Conservation (phyloP, 2,888 invertebrate species). For the Agrochola lota region DNA sequence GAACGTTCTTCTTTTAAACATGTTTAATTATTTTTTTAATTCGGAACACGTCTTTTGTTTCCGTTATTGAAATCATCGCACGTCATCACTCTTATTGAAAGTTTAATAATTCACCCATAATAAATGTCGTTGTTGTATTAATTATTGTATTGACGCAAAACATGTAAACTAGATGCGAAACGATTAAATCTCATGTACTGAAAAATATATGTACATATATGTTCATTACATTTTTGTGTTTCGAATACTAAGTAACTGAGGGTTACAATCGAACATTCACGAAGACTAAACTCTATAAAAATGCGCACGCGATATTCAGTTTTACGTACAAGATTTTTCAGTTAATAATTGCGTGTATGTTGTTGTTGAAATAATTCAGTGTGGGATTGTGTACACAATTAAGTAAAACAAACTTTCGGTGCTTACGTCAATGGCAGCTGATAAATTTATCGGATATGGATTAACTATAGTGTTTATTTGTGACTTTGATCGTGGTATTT, state of each 20-base stretch:
- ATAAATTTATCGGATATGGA: constrained; percentile 29
- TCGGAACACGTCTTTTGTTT: background rate
- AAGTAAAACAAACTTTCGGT: constrained; percentile 17
- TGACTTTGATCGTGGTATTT: background rate
- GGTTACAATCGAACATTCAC: constrained; percentile 12
- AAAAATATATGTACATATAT: constrained; percentile 21
- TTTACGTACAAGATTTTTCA: background rate
- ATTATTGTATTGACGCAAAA: constrained; percentile 57
- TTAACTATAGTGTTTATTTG: constrained; percentile 5
- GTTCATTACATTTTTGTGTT: constrained; percentile 20
- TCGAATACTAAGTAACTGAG: constrained; percentile 35
- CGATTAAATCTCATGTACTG: constrained; percentile 11
- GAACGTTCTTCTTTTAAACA: background rate
- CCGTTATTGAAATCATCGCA: background rate
- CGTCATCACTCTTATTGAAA: constrained; percentile 49
- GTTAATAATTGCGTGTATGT: constrained; percentile 8
- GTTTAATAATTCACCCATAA: constrained; percentile 27
- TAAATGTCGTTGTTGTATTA: constrained; percentile 35
- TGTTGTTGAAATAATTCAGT: background rate
- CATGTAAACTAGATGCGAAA: constrained; percentile 30
- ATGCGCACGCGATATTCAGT: constrained; percentile 23
- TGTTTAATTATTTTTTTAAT: background rate
- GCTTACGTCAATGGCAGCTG: constrained; percentile 42
- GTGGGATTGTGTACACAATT: constrained; percentile 17
- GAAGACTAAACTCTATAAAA: background rate